Evolutionary conservation across 2,888 invertebrate species (phyloP), one percentile per base, ranked within the genome.

Genomic region (Zonitis immaculata): DNA sequence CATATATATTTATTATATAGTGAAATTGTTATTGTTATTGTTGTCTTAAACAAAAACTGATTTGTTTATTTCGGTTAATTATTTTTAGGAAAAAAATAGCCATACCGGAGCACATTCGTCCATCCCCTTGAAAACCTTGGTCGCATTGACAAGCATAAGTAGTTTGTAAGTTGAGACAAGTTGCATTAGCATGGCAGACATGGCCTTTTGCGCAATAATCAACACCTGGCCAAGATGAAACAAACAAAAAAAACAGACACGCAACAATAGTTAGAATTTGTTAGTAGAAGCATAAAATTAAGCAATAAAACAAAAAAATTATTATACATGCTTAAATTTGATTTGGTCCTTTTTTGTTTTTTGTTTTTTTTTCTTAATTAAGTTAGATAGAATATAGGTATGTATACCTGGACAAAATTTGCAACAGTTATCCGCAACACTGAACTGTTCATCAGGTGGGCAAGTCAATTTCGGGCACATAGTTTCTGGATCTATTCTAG

Each of bases 131-230:
- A 82, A 90, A 95, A 76, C 95, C 95, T 75, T 84, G 82, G 78
- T 89, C 87, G 78, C 95, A 95, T 72, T 90, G 88, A 80, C 94
- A 95, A 70, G 89, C 86, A 77, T 90, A 94, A 71, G 89, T 90
- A 66, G 92, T 92, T 78, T 89, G 88, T 73, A 93, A 84, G 79
- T 94, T 95, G 80, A 89, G 85, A 79, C 95, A 95, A 61, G 90
- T 88, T 56, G 94, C 93, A 76, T 95, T 94, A 71, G 83, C 82
- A 75, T 95, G 93, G 77, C 95, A 95, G 72, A 86, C 84, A 79
- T 93, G 89, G 52, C 91, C 91, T 80, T 85, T 86, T 68, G 87
- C 87, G 80, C 92, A 93, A 81, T 91, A 92, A 80, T 93, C 90
- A 76, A 88, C 88, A 65, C 89, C 91, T 91, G 79, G 63, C 73